Conservation (phyloP, 2,113 vertebrate species). For the Zosterops lateralis region DNA sequence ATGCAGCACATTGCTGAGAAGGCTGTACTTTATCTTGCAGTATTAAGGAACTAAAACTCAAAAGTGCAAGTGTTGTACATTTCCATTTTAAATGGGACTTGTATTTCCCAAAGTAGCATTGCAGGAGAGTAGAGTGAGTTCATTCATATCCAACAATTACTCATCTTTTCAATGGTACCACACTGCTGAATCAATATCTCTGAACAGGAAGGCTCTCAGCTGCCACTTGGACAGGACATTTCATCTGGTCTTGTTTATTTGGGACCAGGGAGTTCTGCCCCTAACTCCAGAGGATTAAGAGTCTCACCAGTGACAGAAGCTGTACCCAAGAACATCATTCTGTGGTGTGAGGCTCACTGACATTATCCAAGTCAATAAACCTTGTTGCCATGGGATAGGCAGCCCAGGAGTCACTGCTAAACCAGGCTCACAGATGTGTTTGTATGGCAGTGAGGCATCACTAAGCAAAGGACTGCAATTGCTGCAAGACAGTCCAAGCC, state of each 20-base stretch:
- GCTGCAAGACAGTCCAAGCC: neutral
- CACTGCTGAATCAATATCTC: neutral
- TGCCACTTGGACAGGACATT: neutral
- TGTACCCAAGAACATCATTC: neutral
- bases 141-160: neutral
- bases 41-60: neutral
- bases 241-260: neutral
- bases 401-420: neutral
- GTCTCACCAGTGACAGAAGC: neutral
- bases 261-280: neutral
- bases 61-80: neutral
- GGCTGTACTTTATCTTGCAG: neutral
- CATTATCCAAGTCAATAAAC: neutral
- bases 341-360: neutral
- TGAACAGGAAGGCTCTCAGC: neutral
- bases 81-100: neutral
- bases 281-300: neutral
- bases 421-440: neutral
- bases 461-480: neutral
- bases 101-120: neutral
- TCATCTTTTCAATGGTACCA: neutral
- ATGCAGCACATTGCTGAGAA: neutral
- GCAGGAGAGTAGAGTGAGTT: neutral
- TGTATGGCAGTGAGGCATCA: neutral
- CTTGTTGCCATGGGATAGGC: fast-evolving